Base-by-base conservation (phyloP, 1,140 invertebrate species). In the Drosophila sturtevanti region DNA sequence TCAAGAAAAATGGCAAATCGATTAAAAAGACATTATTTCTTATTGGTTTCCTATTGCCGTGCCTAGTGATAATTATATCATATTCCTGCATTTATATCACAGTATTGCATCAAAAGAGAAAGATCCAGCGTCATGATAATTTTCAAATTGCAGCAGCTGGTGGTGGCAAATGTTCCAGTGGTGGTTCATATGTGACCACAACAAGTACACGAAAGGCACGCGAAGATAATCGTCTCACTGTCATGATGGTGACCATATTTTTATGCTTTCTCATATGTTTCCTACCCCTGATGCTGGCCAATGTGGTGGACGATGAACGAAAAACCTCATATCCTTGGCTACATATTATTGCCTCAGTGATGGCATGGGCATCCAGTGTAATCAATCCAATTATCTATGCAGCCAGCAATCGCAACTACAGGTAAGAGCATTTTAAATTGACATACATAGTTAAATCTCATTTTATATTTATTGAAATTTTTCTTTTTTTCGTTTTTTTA, bases 311-410 rank as follows among this genome's bases (percentile, higher is more conserved):
- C 89, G 96, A 97, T 79, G 93, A 91, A 48, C 74, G 90, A 4
- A 91, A 95, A 22, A 94, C 95, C 48, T 93, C 92, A 1, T 95
- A 95, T 76, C 96, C 96, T 9, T 94, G 93, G 85, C 78, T 97
- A 0, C 96, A 97, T 84, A 94, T 97, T 10, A 92, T 97, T 27
- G 96, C 96, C 0, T 97, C 96, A 0, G 94, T 97, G 24, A 92
- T 97, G 56, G 96, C 96, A 0, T 98, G 97, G 97, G 95, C 96
- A 1, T 97, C 96, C 0, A 95, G 96, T 52, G 96, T 97, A 34
- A 94, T 97, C 72, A 98, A 98, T 91, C 96, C 97, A 0, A 94
- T 98, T 64, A 97, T 97, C 74, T 98, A 98, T 92, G 96, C 96
- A 0, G 95, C 95, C 4, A 96, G 96, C 61, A 97, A 97, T 91